Percentiles rank a stretch among this genome's conserved stretches.
These are phyloP conservation scores for Bimastos eiseni DNA, from an alignment of 2,888 invertebrate genomes.

Conservation along the genomic window DNA sequence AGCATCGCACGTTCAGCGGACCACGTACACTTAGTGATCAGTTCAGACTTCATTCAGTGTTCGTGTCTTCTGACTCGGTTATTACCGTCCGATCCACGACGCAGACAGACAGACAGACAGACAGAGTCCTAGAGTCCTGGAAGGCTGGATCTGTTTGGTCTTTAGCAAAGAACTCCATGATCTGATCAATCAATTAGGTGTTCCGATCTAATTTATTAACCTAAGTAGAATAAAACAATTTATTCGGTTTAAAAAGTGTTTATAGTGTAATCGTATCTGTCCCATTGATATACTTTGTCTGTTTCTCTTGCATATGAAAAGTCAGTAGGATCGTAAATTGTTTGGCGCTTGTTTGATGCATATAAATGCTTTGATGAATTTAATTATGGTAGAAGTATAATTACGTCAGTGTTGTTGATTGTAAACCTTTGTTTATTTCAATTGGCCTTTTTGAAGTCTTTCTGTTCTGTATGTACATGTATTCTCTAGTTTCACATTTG, in stretches of 20 bases:
- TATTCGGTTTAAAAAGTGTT: too few relatives aligned
- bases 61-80: background rate
- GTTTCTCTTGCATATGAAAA: background rate
- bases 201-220: background rate
- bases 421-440: background rate
- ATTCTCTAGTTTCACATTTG: background rate
- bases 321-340: background rate
- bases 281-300: background rate
- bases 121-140: too few relatives aligned
- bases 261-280: too few relatives aligned
- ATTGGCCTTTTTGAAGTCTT: background rate
- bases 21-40: constrained; percentile 29
- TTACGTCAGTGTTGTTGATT: background rate
- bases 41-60: background rate
- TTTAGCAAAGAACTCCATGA: background rate
- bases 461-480: background rate
- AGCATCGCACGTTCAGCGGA: constrained; percentile 34
- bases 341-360: background rate
- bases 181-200: background rate
- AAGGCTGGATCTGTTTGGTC: too few relatives aligned
- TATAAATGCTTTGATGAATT: background rate
- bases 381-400: background rate
- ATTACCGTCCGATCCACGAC: too few relatives aligned
- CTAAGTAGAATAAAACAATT: too few relatives aligned
- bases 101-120: too few relatives aligned